Evolutionary conservation across 2,113 vertebrate genomes (phyloP).

Genomic region (Uria lomvia): DNA sequence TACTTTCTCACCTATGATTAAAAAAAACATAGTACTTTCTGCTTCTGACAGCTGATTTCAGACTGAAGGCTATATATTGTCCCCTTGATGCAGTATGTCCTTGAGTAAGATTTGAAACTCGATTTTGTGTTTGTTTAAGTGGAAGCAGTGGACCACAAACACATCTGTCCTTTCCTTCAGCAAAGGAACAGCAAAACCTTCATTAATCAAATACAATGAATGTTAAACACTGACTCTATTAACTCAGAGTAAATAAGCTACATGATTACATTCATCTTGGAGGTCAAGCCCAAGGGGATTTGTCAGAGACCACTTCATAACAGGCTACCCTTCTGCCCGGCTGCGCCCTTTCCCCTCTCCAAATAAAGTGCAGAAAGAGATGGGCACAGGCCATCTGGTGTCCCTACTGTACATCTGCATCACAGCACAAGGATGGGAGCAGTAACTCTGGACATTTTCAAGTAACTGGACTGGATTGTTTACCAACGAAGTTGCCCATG

Average conservation of each 20-base stretch:
- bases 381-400: too few species aligned
- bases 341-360: neutral
- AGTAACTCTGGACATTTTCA: neutral
- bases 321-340: neutral
- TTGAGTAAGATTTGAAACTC: neutral
- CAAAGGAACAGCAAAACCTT: constrained; percentile 14
- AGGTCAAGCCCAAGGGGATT: constrained; percentile 14
- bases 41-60: constrained; percentile 10
- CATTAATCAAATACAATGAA: constrained; percentile 49
- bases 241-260: constrained; percentile 29
- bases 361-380: neutral
- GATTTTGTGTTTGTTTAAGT: constrained; percentile 20
- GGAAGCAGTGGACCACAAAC: constrained; percentile 2
- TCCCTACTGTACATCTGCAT: neutral
- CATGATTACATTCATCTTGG: neutral
- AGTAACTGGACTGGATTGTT: neutral
- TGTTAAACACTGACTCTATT: constrained; percentile 25
- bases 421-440: neutral
- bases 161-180: constrained; percentile 1
- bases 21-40: neutral
- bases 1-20: neutral
- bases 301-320: neutral
- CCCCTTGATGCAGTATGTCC: neutral
- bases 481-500: fast-evolving
- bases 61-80: neutral